Evolutionary conservation across 53 echinoderm and acorn worm species (phyloP).

Genomic region (Pentamera pediparva): DNA sequence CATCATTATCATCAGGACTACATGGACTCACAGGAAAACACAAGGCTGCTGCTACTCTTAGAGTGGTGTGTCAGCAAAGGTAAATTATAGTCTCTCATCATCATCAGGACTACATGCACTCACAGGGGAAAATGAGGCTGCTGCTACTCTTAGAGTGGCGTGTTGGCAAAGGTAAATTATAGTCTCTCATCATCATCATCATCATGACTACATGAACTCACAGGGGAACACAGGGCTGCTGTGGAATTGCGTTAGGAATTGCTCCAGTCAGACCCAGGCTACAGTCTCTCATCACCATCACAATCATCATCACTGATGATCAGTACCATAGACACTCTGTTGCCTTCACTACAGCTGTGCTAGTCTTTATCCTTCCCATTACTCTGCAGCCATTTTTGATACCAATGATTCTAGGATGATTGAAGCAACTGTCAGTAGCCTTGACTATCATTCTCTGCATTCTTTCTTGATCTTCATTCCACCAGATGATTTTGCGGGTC

Average conservation of each 20-base stretch:
- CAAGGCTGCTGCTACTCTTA: conserved; percentile 73
- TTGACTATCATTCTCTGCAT: neutral
- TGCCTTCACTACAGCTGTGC: no score
- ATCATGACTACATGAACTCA: conserved; percentile 86
- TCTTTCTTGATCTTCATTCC: neutral
- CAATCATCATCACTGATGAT: no score
- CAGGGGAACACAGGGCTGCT: conserved; percentile 85
- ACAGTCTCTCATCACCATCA: no score
- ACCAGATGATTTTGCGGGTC: conserved; percentile 95
- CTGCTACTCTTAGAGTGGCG: conserved; percentile 85
- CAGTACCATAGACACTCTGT: no score
- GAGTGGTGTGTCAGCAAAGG: conserved; percentile 99
- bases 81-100: conserved; percentile 63
- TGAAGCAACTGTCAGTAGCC: no score
- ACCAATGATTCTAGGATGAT: no score
- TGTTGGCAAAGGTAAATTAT: conserved; percentile 82
- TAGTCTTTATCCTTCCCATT: no score
- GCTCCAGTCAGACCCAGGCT: no score
- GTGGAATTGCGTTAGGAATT: no score
- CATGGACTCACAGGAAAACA: conserved; percentile 95
- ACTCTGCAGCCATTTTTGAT: no score
- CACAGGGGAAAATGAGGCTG: conserved; percentile 80
- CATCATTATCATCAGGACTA: no score
- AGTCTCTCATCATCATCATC: no score
- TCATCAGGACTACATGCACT: conserved; percentile 88